Evolutionary conservation across 1,140 invertebrate species (phyloP).

Genomic region (Drosophila bipectinata): DNA sequence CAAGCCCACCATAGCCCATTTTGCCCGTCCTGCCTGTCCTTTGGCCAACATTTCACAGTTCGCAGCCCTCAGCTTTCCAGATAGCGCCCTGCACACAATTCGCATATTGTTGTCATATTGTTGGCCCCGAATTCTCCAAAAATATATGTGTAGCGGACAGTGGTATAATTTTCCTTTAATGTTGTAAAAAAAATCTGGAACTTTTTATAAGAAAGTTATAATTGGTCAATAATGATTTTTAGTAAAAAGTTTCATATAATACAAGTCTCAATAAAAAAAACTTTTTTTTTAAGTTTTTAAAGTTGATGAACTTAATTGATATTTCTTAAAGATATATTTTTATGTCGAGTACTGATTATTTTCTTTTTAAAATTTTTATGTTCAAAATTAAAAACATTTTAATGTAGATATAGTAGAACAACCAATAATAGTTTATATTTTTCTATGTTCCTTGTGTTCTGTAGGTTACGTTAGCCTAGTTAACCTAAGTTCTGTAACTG

Average conservation of each 20-base stretch:
- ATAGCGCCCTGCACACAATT: constrained; percentile 43
- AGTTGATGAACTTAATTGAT: neutral
- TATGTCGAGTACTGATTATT: neutral
- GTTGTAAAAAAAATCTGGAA: no score
- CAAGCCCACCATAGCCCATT: neutral
- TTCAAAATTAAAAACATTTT: no score
- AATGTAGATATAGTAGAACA: no score
- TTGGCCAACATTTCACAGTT: constrained; percentile 15
- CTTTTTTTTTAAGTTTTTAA: no score
- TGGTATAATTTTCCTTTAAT: neutral
- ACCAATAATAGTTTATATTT: no score
- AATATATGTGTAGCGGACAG: neutral
- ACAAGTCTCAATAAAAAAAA: no score
- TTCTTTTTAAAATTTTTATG: neutral
- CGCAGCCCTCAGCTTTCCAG: constrained; percentile 15
- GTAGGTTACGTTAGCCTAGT: no score
- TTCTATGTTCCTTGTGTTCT: no score
- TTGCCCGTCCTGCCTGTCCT: neutral
- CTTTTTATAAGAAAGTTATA: no score
- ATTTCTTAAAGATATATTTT: neutral
- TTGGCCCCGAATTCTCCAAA: neutral
- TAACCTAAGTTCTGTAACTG: neutral
- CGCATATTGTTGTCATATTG: constrained; percentile 66
- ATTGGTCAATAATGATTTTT: no score
- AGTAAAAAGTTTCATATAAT: no score